Percentiles rank a stretch among this genome's conserved stretches.
Conservation (phyloP, 1,140 invertebrate genomes). For the Drosophila aff. region DNA sequence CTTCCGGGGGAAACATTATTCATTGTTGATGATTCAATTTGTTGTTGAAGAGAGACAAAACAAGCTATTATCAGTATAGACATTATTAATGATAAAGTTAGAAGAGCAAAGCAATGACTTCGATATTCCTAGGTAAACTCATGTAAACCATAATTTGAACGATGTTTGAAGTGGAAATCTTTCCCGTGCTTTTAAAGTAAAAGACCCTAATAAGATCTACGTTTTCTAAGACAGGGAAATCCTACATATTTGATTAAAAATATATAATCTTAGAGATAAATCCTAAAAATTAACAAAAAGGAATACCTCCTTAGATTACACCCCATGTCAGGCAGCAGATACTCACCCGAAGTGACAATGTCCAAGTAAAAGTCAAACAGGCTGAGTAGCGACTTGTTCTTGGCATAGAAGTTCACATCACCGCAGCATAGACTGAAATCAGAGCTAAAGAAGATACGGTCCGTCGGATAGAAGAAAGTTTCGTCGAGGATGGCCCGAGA, state of each 20-base stretch:
- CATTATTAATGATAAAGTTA: background rate
- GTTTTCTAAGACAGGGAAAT: no score
- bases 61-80: background rate
- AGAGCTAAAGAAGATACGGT: slow-evolving; percentile 17
- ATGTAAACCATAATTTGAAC: background rate
- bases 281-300: no score
- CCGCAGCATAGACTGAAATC: slow-evolving; percentile 49
- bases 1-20: background rate
- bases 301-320: no score
- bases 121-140: background rate
- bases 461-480: background rate
- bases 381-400: background rate
- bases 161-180: background rate
- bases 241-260: background rate
- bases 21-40: background rate
- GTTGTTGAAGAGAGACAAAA: background rate
- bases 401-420: slow-evolving; percentile 9
- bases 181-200: background rate
- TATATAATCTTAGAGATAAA: no score
- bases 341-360: slow-evolving; percentile 23
- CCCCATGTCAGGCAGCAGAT: background rate
- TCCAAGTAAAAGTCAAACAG: slow-evolving; percentile 45
- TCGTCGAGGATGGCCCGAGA: background rate
- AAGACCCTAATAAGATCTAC: background rate
- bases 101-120: background rate